These are phyloP conservation scores for Neolamprologus falcicula DNA, from an alignment of 2,113 vertebrate genomes.

Conservation along the genomic window DNA sequence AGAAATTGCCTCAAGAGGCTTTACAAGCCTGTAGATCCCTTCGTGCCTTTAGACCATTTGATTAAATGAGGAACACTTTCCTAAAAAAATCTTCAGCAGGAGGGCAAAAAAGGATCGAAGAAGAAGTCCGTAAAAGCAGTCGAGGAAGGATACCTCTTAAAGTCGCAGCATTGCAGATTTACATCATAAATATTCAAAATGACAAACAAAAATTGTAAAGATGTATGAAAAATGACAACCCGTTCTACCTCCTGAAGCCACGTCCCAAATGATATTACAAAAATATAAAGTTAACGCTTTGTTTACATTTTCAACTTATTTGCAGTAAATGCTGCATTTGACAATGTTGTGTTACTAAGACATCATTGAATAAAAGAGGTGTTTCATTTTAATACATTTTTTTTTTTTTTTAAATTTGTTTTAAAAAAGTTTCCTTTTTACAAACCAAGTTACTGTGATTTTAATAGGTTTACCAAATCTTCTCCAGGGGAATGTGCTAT, in stretches of 20 bases:
- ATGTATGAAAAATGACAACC: background rate
- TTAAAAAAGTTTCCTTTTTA: background rate
- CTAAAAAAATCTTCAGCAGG: background rate
- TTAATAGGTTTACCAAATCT: background rate
- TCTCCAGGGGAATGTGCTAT: background rate
- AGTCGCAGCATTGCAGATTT: background rate
- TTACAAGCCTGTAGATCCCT: background rate
- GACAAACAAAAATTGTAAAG: background rate
- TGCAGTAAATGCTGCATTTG: background rate
- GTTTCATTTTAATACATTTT: background rate
- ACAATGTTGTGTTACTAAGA: background rate
- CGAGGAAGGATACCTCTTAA: background rate
- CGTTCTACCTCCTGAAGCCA: background rate
- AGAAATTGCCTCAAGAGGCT: background rate
- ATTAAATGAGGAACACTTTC: background rate
- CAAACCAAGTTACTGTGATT: background rate
- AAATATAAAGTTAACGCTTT: background rate
- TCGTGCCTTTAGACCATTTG: background rate
- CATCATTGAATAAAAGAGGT: background rate
- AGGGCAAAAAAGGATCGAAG: background rate
- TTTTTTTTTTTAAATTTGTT: fast-evolving
- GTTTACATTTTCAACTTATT: background rate
- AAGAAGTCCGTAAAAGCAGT: background rate
- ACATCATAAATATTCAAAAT: background rate
- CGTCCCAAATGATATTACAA: background rate